These are phyloP conservation scores for Melanotaenia boesemani DNA, from an alignment of 2,797 vertebrate genomes.

Conservation along the genomic window DNA sequence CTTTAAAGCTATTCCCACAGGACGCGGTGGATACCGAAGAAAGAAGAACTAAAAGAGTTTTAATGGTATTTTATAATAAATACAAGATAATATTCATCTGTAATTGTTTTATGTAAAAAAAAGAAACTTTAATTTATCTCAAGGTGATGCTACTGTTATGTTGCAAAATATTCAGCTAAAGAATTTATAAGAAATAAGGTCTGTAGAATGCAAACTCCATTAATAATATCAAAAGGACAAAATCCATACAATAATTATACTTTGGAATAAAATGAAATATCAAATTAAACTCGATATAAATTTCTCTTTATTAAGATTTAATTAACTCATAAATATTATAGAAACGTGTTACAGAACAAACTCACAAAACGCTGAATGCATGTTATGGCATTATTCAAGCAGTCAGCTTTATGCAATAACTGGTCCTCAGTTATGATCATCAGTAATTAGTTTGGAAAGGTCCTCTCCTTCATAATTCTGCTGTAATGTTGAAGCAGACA, in stretches of 20 bases:
- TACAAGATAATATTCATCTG: too few species aligned
- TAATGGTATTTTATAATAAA: too few species aligned
- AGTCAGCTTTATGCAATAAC: slow-evolving; percentile 80
- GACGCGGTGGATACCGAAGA: too few species aligned
- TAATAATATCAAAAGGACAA: neutral
- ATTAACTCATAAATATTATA: slow-evolving; percentile 74
- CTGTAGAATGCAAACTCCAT: neutral
- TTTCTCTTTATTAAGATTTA: slow-evolving; percentile 73
- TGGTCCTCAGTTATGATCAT: slow-evolving; percentile 86
- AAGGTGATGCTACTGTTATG: neutral
- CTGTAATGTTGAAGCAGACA: slow-evolving; percentile 1
- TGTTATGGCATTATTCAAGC: slow-evolving; percentile 5
- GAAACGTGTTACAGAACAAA: slow-evolving; percentile 56
- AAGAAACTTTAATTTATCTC: neutral
- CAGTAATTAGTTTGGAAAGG: slow-evolving; percentile 7
- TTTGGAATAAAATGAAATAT: neutral
- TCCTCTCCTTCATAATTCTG: slow-evolving; percentile 1
- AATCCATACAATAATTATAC: neutral
- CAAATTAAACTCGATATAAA: slow-evolving; percentile 61
- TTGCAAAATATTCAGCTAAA: too few species aligned
- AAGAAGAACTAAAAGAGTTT: too few species aligned
- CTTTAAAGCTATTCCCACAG: too few species aligned
- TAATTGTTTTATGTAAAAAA: neutral
- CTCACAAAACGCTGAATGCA: slow-evolving; percentile 13
- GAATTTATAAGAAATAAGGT: too few species aligned